phyloP scores from a whole-genome alignment of 2,797 vertebrate genomes.

The Chaetophractus vellerosus region DNA sequence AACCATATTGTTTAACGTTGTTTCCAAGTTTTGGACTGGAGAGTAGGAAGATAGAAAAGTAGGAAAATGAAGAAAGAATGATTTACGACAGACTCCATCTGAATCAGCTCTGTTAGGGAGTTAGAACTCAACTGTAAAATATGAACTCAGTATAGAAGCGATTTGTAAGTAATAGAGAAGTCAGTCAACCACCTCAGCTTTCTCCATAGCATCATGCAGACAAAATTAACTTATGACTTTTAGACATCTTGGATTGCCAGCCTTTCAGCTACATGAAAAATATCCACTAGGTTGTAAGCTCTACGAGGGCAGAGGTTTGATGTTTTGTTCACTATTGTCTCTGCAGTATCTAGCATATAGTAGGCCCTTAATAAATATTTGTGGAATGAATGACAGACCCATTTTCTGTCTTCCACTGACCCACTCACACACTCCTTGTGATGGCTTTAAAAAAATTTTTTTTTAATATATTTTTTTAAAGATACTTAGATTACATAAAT shows the following conservation, averaged over 20 bases:
- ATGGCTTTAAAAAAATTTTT: too few species aligned
- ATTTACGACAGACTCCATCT: constrained; percentile 31
- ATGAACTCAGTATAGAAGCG: not conserved
- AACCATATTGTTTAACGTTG: constrained; percentile 24
- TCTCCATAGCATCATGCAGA: not conserved
- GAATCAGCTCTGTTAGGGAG: not conserved
- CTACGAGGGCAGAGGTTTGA: not conserved
- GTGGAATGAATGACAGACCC: not conserved
- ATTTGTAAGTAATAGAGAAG: not conserved
- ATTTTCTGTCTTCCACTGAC: not conserved
- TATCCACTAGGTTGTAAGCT: not conserved
- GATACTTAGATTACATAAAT: too few species aligned
- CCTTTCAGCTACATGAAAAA: not conserved
- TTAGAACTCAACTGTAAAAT: not conserved
- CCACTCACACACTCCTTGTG: not conserved
- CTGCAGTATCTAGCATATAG: not conserved
- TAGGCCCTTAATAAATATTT: not conserved
- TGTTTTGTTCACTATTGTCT: not conserved
- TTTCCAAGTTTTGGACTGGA: not conserved
- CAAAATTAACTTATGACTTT: not conserved
- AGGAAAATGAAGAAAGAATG: not conserved
- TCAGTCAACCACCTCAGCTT: not conserved
- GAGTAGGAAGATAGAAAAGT: not conserved
- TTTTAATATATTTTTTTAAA: too few species aligned
- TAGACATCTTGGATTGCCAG: not conserved